Evolutionary conservation across 2,113 vertebrate genomes (phyloP).

Genomic region (Microtus montanus): DNA sequence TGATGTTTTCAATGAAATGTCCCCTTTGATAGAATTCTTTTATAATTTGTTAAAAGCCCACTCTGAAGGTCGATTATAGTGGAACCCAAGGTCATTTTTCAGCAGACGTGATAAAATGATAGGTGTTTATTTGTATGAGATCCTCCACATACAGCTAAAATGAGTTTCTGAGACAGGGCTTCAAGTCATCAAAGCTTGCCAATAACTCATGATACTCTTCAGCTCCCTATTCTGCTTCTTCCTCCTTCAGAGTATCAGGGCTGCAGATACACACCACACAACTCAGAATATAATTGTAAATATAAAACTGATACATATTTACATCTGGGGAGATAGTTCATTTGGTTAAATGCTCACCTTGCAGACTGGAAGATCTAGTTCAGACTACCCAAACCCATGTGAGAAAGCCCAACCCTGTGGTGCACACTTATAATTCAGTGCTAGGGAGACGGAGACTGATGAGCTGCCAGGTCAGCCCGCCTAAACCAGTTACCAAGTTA

Average conservation of each 20-base stretch:
- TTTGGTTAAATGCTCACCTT: neutral
- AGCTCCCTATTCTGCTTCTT: too few relatives aligned
- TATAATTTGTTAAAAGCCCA: neutral
- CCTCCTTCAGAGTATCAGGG: neutral
- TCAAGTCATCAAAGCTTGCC: neutral
- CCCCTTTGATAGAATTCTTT: neutral
- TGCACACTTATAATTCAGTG: neutral
- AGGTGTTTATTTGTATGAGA: neutral
- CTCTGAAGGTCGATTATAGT: neutral
- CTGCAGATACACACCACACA: neutral
- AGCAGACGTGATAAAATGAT: neutral
- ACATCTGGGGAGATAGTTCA: neutral
- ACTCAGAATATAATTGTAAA: neutral
- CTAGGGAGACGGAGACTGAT: neutral
- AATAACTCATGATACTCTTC: neutral
- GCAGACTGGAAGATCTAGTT: neutral
- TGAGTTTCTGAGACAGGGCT: neutral
- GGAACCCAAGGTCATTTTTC: slow-evolving; percentile 1
- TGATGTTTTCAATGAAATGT: neutral
- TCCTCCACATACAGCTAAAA: neutral
- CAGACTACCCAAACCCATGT: too few relatives aligned
- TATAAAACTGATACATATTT: neutral
- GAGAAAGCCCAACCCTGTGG: neutral
- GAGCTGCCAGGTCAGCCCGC: too few relatives aligned
- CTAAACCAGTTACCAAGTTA: neutral